Base-by-base conservation (phyloP, 2,888 invertebrate genomes). In the Orchesellides sinensis region DNA sequence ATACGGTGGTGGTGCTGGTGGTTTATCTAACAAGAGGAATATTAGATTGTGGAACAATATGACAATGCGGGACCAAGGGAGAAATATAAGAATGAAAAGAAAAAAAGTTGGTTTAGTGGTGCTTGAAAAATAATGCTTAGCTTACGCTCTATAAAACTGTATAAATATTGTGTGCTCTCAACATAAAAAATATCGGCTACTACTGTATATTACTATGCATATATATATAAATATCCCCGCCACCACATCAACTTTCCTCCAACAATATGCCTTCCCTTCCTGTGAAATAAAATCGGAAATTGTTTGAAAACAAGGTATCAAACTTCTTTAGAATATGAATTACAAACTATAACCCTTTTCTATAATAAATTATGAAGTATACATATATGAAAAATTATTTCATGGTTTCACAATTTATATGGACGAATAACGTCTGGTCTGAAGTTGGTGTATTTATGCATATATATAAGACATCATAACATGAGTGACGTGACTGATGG, bases 21-120 rank as follows among this genome's bases (percentile, higher is more conserved):
- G 52, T 52, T 72, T 72, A 72, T 56, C 70, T 59, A 72, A 72
- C 70, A 32, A 72, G 40, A 25, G 23, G n/a, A 35, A 45, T n/a
- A 66, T 47, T 25, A 29, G 8, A n/a, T 45, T 72, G 35, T 72
- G 35, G 59, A 59, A 59, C 40, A 40, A 40, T 32, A 32, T 32
- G 10, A 32, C 32, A 32, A 56, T n/a, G 19, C 52, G 21, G 52
- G 19, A 2, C 52, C 17, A 52, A 17, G 17, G 52, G 8, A 10
- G 54, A 72, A 27, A 70, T 29, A 40, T 8, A 32, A 56, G 70
- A 45, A 25, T 72, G 70, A 72, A 72, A 40, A 72, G 70, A 45
- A 72, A 21, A 52, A 12, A 6, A 27, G 68, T 72, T 72, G 35
- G 4, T 63, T 0, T 47, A 73, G 73, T 63, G 73, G 61, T 27